Evolutionary conservation across 2,797 vertebrate species (phyloP), one percentile per base, ranked within the genome.

Genomic region (Cyprinodon diabolis): DNA sequence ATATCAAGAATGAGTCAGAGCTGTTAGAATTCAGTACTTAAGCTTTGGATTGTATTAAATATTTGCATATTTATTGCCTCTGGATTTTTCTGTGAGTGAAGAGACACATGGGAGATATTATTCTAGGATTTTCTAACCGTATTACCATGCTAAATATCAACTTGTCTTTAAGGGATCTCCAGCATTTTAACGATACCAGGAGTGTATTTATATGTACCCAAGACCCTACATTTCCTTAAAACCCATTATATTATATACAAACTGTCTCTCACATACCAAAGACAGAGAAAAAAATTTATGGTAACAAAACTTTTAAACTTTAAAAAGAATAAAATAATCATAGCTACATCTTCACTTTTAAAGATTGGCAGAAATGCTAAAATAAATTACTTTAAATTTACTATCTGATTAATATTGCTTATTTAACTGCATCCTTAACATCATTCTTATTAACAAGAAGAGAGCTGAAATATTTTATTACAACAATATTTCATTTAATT

Each of bases 61-160:
- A n/a, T 65, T 65, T 65, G 11, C 40, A 65, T 65, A 65, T 65
- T 65, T 45, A 23, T 65, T 65, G 12, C 62, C n/a, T 65, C 62
- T 65, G 13, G 23, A 14, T 65, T 65, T 45, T 65, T 65, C 43
- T 23, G 62, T 65, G 6, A 45, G 40, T 45, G 40, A 23, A 21
- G 11, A 14, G 21, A 21, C 40, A 65, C 62, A 65, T 4, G n/a
- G 12, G 17, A 13, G 1, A 45, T 65, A 11, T 23, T 65, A 15
- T 65, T 65, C 14, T 23, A 47, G 6, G 43, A 65, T 65, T 65
- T 47, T 65, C 21, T 45, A 65, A 12, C n/a, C 62, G 23, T 23
- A 65, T 65, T 65, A 65, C 62, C 6, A 14, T 12, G 7, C n/a
- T 6, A 65, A 65, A 65, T 65, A 65, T 65, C 21, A 65, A 5